phyloP scores from a whole-genome alignment of 2,797 vertebrate genomes.

The Acanthis flammea region DNA sequence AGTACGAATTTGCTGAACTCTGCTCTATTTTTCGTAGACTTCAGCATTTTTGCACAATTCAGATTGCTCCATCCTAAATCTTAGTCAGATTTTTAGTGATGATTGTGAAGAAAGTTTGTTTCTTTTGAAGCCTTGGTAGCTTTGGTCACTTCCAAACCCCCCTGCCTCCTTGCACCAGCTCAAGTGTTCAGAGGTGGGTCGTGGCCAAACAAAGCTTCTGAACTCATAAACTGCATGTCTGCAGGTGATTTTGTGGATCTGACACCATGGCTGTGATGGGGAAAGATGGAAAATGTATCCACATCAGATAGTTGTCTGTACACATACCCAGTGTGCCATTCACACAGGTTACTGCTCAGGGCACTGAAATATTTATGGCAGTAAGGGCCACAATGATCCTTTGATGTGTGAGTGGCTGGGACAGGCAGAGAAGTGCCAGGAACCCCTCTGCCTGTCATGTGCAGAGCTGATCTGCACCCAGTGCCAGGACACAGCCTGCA shows the following conservation, averaged over 20 bases:
- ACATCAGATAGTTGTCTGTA: not conserved
- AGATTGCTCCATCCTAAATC: not conserved
- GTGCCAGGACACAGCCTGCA: not conserved
- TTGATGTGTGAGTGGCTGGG: not conserved
- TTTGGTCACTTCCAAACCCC: not conserved
- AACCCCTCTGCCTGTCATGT: not conserved
- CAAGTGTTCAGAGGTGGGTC: not conserved
- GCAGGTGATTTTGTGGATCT: not conserved
- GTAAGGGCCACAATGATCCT: not conserved
- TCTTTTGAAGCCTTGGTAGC: not conserved
- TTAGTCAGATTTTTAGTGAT: not conserved
- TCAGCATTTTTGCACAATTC: not conserved
- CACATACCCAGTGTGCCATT: not conserved
- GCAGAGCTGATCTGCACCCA: not conserved
- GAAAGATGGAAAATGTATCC: not conserved
- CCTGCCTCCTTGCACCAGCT: not conserved
- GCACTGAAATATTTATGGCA: not conserved
- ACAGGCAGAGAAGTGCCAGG: not conserved
- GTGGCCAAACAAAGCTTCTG: not conserved
- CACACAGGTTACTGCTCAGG: not conserved
- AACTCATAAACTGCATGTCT: not conserved
- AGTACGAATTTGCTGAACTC: not conserved
- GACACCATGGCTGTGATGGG: not conserved
- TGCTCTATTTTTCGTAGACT: not conserved
- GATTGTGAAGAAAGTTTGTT: not conserved